These are phyloP conservation scores for Darevskia nairensis DNA, from an alignment of 2,797 vertebrate species.

Conservation along the genomic window DNA sequence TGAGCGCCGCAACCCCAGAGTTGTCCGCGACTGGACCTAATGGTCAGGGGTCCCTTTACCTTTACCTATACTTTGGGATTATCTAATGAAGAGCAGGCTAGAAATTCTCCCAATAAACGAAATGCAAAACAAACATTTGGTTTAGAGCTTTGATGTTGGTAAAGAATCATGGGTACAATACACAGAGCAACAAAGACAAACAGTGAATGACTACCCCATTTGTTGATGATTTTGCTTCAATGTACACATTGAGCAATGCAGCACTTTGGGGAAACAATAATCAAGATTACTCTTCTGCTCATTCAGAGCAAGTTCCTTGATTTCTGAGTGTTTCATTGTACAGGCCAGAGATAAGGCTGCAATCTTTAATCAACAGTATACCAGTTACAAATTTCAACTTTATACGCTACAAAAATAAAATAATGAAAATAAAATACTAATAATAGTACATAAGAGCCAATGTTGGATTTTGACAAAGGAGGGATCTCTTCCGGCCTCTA, in stretches of 20 bases:
- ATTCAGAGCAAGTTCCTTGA: not conserved
- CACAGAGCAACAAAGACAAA: not conserved
- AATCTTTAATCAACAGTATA: not conserved
- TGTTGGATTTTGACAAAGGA: not conserved
- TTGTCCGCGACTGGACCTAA: no score
- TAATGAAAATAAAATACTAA: not conserved
- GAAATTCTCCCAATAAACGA: no score
- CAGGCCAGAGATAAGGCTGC: not conserved
- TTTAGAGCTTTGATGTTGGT: not conserved
- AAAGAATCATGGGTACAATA: not conserved
- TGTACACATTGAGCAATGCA: not conserved
- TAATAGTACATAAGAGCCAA: not conserved
- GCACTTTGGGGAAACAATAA: not conserved
- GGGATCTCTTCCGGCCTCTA: not conserved
- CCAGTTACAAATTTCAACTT: not conserved
- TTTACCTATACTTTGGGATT: no score
- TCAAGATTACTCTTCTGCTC: not conserved
- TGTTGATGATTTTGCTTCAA: not conserved
- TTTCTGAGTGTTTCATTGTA: not conserved
- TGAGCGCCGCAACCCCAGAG: no score
- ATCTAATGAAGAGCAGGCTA: no score
- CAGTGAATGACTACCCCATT: not conserved
- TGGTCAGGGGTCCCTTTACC: no score
- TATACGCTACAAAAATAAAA: not conserved
- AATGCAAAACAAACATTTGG: no score